These are phyloP conservation scores for Lepidotrigona ventralis DNA, from an alignment of 1,140 invertebrate genomes.

Conservation along the genomic window DNA sequence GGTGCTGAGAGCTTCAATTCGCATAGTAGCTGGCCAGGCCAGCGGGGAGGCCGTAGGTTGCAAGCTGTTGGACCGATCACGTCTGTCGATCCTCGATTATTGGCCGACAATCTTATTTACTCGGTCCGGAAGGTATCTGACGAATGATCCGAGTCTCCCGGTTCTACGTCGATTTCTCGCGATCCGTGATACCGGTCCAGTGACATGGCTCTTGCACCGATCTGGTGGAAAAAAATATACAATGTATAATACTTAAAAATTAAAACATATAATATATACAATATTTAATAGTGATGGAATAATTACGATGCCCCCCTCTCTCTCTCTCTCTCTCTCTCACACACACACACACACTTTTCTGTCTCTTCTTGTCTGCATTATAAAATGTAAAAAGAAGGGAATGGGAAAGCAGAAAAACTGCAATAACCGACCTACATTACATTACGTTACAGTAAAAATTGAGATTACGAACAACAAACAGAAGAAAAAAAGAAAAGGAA, in stretches of 20 bases:
- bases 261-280: not conserved
- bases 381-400: not conserved
- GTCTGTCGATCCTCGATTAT: conserved; percentile 69
- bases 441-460: too few relatives aligned
- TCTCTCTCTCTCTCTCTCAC: not conserved
- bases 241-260: not conserved
- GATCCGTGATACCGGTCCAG: conserved; percentile 61
- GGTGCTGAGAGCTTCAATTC: conserved; percentile 79
- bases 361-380: not conserved
- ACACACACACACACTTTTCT: too few relatives aligned
- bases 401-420: not conserved
- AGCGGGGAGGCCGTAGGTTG: conserved; percentile 76
- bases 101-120: conserved; percentile 34
- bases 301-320: not conserved
- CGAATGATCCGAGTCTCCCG: conserved; percentile 65
- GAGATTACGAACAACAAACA: not conserved
- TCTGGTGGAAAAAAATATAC: conserved; percentile 35
- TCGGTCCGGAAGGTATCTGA: conserved; percentile 46
- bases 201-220: conserved; percentile 66
- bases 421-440: not conserved
- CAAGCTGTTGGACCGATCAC: conserved; percentile 71
- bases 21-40: conserved; percentile 81
- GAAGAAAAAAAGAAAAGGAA: not conserved
- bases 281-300: not conserved
- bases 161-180: conserved; percentile 68